These are phyloP conservation scores for Tychaedon coryphoeus DNA, from an alignment of 2,113 vertebrate genomes.

Conservation along the genomic window DNA sequence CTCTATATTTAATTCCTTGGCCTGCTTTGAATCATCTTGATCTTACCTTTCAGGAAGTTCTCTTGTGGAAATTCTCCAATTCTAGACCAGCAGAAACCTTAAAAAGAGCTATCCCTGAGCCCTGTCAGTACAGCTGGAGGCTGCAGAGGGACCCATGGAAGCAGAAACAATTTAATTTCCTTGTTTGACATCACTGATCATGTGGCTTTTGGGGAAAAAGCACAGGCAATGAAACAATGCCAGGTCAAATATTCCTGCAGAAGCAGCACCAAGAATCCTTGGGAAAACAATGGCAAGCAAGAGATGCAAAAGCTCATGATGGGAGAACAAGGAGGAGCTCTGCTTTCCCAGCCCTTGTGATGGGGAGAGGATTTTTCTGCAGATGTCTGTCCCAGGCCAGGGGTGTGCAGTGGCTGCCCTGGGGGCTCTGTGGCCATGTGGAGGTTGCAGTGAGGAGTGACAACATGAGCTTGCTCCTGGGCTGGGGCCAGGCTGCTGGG, in stretches of 20 bases:
- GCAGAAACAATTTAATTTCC: background rate
- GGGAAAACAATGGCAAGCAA: background rate
- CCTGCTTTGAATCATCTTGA: too few relatives aligned
- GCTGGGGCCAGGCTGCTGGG: fast-evolving
- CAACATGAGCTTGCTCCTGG: fast-evolving
- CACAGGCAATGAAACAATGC: background rate
- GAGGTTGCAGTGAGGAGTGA: background rate
- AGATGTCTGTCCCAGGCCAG: too few relatives aligned
- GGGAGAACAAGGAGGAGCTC: background rate
- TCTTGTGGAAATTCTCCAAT: too few relatives aligned
- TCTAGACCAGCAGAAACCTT: too few relatives aligned
- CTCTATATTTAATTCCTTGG: too few relatives aligned
- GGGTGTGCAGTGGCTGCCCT: fast-evolving
- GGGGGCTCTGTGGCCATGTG: fast-evolving
- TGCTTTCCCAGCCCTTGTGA: fast-evolving
- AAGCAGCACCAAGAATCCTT: background rate
- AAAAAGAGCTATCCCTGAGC: too few relatives aligned
- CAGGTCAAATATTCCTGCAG: background rate
- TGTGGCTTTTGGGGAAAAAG: background rate
- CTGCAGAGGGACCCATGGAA: background rate
- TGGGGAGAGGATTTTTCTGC: background rate
- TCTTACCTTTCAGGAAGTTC: too few relatives aligned
- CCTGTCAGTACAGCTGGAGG: background rate
- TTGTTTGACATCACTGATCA: background rate
- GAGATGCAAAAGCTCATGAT: background rate